phyloP scores from a whole-genome alignment of 2,113 vertebrate species.

The Jaculus jaculus region DNA sequence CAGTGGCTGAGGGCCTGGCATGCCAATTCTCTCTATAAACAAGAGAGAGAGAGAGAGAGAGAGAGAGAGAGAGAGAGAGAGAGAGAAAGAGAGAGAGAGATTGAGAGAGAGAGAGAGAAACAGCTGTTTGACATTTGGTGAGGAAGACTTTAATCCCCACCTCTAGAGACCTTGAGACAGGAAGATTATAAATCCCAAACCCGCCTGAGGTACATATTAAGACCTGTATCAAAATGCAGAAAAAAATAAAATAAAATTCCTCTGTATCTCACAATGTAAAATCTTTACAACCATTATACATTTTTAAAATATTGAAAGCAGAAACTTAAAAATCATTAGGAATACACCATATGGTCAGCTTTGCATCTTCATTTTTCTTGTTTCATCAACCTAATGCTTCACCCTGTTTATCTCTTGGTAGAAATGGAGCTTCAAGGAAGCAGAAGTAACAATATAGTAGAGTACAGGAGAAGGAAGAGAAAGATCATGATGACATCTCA shows the following conservation, averaged over 20 bases:
- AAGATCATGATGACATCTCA: neutral
- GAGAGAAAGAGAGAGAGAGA: too few species aligned
- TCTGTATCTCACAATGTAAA: neutral
- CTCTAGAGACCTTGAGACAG: neutral
- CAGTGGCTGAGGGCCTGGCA: too few species aligned
- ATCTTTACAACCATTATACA: neutral
- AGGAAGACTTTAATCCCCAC: too few species aligned
- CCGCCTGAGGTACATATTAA: neutral
- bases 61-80: too few species aligned
- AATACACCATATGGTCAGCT: neutral
- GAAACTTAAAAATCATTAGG: neutral
- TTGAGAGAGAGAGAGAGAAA: too few species aligned
- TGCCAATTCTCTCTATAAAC: too few species aligned
- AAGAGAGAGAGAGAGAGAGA: too few species aligned
- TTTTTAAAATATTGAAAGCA: neutral
- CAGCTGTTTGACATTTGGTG: too few species aligned
- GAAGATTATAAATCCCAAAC: neutral
- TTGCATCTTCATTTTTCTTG: neutral
- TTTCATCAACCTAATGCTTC: neutral
- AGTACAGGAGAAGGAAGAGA: rapidly evolving
- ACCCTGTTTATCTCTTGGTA: neutral
- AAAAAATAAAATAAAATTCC: neutral
- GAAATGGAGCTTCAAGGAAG: neutral
- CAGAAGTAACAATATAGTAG: neutral
- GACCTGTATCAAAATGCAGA: neutral